Evolutionary conservation across 2,113 vertebrate species (phyloP), one percentile per base, ranked within the genome.

Genomic region (Dendropsophus ebraccatus): DNA sequence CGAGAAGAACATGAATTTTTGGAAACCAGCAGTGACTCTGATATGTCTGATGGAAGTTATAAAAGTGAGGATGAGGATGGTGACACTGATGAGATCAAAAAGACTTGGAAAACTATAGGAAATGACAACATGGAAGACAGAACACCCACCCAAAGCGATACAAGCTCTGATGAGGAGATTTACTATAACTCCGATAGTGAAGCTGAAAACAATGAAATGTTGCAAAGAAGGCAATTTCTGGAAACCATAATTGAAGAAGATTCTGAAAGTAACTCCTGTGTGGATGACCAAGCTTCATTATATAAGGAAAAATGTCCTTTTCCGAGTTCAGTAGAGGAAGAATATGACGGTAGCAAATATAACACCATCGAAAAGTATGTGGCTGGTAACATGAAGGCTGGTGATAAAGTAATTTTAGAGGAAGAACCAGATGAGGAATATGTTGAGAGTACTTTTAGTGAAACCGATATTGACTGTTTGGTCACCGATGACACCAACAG

Each of bases 401-500:
- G 74, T 0, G 12, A 87, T 14, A 41, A 67, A 69, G n/a, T 37
- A 4, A 35, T 78, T 3, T 23, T 12, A 35, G 11, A 81, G 32
- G 78, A 87, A n/a, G 85, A 81, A 52, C 60, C 4, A 13, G 76
- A 81, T n/a, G 77, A 81, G 17, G 85, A 87, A 35, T 81, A 49
- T 74, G 25, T 17, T 7, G 91, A 88, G 35, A 81, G 85, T 70
- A 88, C 88, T 82, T 90, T 84, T 14, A 56, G 86, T 76, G 87
- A 84, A 87, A 79, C 70, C 4, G 86, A 91, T 72, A 90, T 62
- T 81, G 10, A 82, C 5, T 87, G 78, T 89, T 87, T 90, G 62
- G 87, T 82, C 81, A 88, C 37, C 8, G 86, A 90, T 80, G 86
- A 87, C 2, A 90, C 89, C 81, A 90, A 90, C 2, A 88, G 50